These are phyloP conservation scores for Astatoreochromis straeleni DNA, from an alignment of 2,113 vertebrate genomes.

Conservation along the genomic window DNA sequence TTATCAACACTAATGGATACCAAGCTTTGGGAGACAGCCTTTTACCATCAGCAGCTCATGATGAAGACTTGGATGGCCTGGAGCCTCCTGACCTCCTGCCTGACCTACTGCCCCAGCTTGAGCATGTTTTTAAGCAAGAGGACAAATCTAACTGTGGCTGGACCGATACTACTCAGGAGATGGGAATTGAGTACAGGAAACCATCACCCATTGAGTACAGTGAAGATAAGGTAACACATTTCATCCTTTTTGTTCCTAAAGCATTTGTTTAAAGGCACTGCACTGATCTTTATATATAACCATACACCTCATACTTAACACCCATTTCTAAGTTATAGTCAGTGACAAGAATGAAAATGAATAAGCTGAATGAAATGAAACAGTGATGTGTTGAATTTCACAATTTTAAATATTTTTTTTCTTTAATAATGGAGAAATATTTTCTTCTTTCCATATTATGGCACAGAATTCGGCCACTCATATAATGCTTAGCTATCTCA, in stretches of 20 bases:
- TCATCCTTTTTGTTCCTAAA: background rate
- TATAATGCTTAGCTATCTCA: conserved; percentile 55
- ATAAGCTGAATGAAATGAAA: background rate
- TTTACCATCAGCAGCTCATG: conserved; percentile 80
- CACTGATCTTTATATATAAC: background rate
- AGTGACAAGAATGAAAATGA: background rate
- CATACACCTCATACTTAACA: background rate
- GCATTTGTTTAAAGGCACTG: background rate
- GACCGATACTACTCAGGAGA: conserved; percentile 39
- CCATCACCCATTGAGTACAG: conserved; percentile 38
- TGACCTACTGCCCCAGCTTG: conserved; percentile 88
- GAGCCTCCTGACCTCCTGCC: conserved; percentile 86
- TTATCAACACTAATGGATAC: conserved; percentile 77
- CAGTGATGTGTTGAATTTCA: background rate
- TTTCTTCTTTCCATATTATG: background rate
- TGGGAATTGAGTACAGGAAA: conserved; percentile 15
- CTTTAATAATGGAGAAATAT: background rate
- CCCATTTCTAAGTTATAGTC: background rate
- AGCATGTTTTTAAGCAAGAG: conserved; percentile 81
- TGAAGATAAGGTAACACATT: conserved; percentile 59
- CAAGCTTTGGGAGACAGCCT: conserved; percentile 82
- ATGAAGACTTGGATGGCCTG: conserved; percentile 81
- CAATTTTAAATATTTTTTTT: background rate
- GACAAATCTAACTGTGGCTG: conserved; percentile 62
- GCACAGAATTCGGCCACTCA: background rate